Evolutionary conservation across 2,113 vertebrate species (phyloP), one percentile per base, ranked within the genome.

Genomic region (Forbesichthys papilliferus): DNA sequence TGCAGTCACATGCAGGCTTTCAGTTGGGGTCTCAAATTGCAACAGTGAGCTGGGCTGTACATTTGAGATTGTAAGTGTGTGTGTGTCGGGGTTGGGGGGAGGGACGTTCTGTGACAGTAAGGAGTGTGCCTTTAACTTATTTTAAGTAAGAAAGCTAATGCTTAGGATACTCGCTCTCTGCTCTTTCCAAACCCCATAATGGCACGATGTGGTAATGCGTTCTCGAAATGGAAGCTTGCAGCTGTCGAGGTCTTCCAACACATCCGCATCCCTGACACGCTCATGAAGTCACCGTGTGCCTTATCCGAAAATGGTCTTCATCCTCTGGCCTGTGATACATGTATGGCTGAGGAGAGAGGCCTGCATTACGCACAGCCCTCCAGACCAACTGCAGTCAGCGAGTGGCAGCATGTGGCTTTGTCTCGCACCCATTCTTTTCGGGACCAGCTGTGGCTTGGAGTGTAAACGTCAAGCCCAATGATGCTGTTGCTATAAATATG

Each of bases 401-500:
- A 86, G 83, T 75, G 68, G 87, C 86, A 81, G 84, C 87, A 87
- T 87, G 87, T 87, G 89, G 90, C 90, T 92, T 93, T 92, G 91
- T 90, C 89, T 91, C 84, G 84, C 86, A 76, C 85, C 79, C 83
- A 89, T 92, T 92, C 85, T 92, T 83, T 75, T 80, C 84, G 85
- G 88, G 89, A 93, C 90, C 93, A 94, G 93, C 93, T 94, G 93
- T 94, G 92, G 90, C 83, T 86, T 91, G 84, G 64, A 90, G 89
- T 77, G 80, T 58, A 67, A 83, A 79, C 56, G 86, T 81, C 78
- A 69, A 68, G 82, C 80, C 81, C 83, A 84, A 69, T 91, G 92
- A 93, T 92, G 90, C 82, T 86, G 81, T 80, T 89, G 85, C 93
- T 94, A 94, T 92, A 93, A 93, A 94, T 94, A 93, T 84, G 82